Conservation (phyloP, 1,140 invertebrate genomes). For the Achatina immaculata region DNA sequence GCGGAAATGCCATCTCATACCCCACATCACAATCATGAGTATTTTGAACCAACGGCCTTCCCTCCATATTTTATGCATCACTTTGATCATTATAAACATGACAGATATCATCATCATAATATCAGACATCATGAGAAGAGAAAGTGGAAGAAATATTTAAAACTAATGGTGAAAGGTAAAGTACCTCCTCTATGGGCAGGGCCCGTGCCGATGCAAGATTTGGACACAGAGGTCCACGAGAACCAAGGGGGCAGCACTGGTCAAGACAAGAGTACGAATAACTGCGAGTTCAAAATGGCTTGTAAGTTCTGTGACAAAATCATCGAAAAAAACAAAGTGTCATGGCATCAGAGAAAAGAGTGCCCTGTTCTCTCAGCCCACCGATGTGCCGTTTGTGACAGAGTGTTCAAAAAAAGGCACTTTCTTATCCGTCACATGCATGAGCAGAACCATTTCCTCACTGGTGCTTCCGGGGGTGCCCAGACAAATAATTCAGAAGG, state of each 20-base stretch:
- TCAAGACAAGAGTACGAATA: background rate
- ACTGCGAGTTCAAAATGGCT: constrained; percentile 23
- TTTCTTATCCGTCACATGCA: constrained; percentile 28
- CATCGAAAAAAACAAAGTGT: constrained; percentile 5
- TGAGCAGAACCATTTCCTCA: constrained; percentile 14
- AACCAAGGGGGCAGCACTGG: background rate
- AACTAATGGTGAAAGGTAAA: constrained; percentile 24
- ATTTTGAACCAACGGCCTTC: background rate
- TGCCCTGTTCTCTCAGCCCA: constrained; percentile 12
- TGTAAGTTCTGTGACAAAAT: constrained; percentile 38
- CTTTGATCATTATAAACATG: background rate
- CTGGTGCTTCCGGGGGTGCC: background rate
- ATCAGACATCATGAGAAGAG: constrained; percentile 1
- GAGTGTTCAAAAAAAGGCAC: constrained; percentile 27
- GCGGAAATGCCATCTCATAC: background rate
- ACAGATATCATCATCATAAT: background rate
- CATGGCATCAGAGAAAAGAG: constrained; percentile 22
- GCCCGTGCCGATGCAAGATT: background rate
- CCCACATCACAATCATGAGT: constrained; percentile 23
- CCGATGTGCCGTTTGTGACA: constrained; percentile 27
- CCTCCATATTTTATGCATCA: background rate
- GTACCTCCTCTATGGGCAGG: background rate
- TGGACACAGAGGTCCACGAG: too few relatives aligned
- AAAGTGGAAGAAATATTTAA: constrained; percentile 38
- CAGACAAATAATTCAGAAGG: background rate